phyloP scores from a whole-genome alignment of 2,113 vertebrate species.

The Nanger granti region DNA sequence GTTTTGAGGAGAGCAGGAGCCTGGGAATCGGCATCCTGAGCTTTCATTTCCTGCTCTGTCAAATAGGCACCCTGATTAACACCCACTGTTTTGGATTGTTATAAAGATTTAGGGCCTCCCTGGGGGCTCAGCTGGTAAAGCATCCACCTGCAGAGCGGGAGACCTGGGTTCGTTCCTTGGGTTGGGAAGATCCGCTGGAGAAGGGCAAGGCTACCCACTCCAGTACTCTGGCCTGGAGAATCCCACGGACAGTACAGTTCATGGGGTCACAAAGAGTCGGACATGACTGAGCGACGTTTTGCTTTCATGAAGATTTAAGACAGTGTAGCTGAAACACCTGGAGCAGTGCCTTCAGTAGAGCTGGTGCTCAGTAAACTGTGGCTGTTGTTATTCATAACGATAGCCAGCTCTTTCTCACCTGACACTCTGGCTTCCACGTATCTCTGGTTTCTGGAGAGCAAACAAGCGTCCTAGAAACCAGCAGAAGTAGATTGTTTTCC shows the following conservation, averaged over 20 bases:
- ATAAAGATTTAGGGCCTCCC: background rate
- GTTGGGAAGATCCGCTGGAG: background rate
- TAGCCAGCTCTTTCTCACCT: background rate
- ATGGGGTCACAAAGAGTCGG: background rate
- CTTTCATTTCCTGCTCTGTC: background rate
- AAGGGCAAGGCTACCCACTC: background rate
- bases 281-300: background rate
- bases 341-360: rapidly evolving
- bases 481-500: background rate
- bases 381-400: too few relatives aligned
- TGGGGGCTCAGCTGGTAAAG: background rate
- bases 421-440: background rate
- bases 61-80: background rate
- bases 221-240: background rate
- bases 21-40: background rate
- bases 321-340: background rate
- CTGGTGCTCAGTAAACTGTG: background rate
- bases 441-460: background rate
- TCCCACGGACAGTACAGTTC: background rate
- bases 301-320: background rate
- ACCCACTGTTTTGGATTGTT: background rate
- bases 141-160: background rate
- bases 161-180: background rate
- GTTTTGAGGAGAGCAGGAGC: background rate
- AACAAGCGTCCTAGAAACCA: background rate